Evolutionary conservation across 2,113 vertebrate genomes (phyloP), one percentile per base, ranked within the genome.

Genomic region (Triplophysa dalaica): DNA sequence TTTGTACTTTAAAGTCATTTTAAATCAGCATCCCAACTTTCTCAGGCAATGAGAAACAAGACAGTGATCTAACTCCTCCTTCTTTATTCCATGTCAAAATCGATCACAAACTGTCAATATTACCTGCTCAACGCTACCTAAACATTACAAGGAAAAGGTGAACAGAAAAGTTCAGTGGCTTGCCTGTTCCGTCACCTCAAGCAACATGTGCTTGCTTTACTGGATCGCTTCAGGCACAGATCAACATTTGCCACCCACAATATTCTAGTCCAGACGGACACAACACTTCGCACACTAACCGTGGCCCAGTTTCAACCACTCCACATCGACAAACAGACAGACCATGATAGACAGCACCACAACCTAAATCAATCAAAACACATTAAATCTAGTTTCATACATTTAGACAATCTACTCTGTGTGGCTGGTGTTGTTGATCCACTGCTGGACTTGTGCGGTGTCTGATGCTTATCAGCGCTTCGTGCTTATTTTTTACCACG

Each of bases 381-480:
- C 1, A 11, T 52, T 24, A 21, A 29, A 19, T 63, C 19, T 74
- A 58, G n/a, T 43, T 75, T 17, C 22, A 62, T 45, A 75, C 54
- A 21, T 19, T 45, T 75, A 16, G 38, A 64, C 45, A 77, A 21
- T 65, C 54, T 75, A 24, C 33, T 61, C 73, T 14, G 29, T 14
- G 56, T 43, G 22, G 24, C 50, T 70, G n/a, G 14, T 65, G 45
- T 60, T 75, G 54, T 43, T 9, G 66, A 62, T 69, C 62, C 29
- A 33, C 50, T 70, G 33, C 21, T 12, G 58, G 33, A 54, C 56
- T 29, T 50, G 29, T 52, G 48, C 8, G 22, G 64, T 52, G 38
- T 50, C 64, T 85, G 81, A 78, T 83, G 45, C n/a, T 68, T 78
- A 75, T 78, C 78, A 79, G n/a, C 14, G 43, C 24, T 79, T 81